Percentiles rank a stretch among this genome's conserved stretches.
Evolutionary conservation across 2,888 invertebrate genomes (phyloP).

Genomic region (Andrena hattorfiana): DNA sequence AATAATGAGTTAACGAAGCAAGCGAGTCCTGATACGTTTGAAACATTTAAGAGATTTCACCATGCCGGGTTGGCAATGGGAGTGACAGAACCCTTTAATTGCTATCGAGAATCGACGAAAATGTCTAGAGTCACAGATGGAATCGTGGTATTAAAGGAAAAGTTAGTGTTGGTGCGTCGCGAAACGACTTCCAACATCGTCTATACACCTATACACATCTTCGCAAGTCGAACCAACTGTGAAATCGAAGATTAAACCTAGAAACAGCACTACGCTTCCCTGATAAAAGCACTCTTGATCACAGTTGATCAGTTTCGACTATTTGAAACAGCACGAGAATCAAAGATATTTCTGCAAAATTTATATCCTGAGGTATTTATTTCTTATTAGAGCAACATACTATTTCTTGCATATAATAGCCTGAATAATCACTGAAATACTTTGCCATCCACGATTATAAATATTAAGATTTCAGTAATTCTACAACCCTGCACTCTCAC

Average conservation of each 20-base stretch:
- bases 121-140: not conserved
- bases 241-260: slow-evolving; percentile 52
- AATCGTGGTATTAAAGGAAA: slow-evolving; percentile 36
- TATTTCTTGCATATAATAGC: not conserved
- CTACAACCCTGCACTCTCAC: too few species aligned
- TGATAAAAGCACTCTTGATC: not conserved
- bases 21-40: not conserved
- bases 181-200: slow-evolving; percentile 35
- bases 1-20: too few species aligned
- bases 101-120: slow-evolving; percentile 31
- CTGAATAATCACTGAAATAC: too few species aligned
- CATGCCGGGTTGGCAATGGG: not conserved
- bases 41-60: slow-evolving; percentile 5
- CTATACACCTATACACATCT: slow-evolving; percentile 11
- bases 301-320: not conserved
- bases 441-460: too few species aligned
- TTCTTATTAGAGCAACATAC: not conserved
- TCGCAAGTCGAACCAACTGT: slow-evolving; percentile 20
- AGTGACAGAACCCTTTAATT: slow-evolving; percentile 29
- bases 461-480: too few species aligned
- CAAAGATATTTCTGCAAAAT: not conserved
- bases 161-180: slow-evolving; percentile 8
- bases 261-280: slow-evolving; percentile 21
- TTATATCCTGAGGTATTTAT: not conserved
- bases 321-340: not conserved